Evolutionary conservation across 2,797 vertebrate species (phyloP).

Genomic region (Trachurus trachurus): DNA sequence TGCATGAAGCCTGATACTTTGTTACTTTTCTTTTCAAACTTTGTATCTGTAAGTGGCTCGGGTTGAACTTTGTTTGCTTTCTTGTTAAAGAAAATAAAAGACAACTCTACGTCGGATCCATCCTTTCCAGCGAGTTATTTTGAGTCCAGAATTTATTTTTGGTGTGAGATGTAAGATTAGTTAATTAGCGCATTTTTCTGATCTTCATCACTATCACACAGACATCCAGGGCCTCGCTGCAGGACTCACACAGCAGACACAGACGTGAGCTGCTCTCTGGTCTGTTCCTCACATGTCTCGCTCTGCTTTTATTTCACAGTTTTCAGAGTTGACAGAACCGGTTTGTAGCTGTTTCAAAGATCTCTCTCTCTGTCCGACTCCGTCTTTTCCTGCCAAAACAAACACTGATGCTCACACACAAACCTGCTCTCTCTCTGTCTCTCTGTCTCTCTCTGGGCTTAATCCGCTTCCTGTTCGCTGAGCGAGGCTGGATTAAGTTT

Average conservation of each 20-base stretch:
- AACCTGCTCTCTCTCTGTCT: slow-evolving; percentile 49
- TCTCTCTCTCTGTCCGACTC: slow-evolving; percentile 33
- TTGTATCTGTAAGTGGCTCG: no score
- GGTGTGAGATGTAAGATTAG: no score
- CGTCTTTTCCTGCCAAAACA: slow-evolving; percentile 59
- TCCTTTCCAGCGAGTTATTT: no score
- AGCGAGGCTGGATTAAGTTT: slow-evolving; percentile 18
- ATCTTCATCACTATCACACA: no score
- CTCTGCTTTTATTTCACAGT: slow-evolving; percentile 1
- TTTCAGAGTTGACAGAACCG: slow-evolving; percentile 39
- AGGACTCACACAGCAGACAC: no score
- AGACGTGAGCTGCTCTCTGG: background rate
- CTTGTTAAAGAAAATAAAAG: no score
- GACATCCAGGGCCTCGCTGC: slow-evolving; percentile 8
- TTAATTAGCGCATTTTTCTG: no score
- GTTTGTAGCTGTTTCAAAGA: slow-evolving; percentile 45
- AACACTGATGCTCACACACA: slow-evolving; percentile 54
- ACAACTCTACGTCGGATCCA: no score
- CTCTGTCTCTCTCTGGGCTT: slow-evolving; percentile 27
- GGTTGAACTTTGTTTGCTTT: no score
- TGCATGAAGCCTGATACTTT: no score
- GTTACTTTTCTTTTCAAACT: no score
- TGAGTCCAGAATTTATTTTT: no score
- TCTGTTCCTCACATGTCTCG: background rate
- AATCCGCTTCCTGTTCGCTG: slow-evolving; percentile 39